phyloP scores from a whole-genome alignment of 37 sponge, comb jelly and placozoan genomes.

The Chondrosia reniformis region DNA sequence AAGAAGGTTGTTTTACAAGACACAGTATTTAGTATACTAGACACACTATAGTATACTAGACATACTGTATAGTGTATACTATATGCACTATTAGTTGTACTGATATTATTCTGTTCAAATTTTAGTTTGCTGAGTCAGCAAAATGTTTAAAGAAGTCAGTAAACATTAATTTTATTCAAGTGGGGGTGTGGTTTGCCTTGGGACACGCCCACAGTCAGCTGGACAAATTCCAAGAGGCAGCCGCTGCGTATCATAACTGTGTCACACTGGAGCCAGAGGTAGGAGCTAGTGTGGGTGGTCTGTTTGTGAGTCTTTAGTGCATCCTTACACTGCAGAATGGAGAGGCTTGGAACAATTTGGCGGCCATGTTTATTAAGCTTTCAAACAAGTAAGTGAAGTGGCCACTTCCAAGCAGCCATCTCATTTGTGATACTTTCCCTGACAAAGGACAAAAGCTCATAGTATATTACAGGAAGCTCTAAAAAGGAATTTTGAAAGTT shows the following conservation, averaged over 20 bases:
- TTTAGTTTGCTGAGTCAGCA: constrained; percentile 55
- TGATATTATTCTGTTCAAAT: background rate
- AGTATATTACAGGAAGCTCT: constrained; percentile 68
- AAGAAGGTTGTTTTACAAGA: constrained; percentile 38
- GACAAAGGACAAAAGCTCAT: constrained; percentile 51
- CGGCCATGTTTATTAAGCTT: constrained; percentile 60
- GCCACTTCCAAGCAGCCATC: background rate
- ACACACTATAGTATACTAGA: background rate
- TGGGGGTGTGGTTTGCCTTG: constrained; percentile 85
- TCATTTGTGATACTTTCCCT: background rate
- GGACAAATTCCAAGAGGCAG: constrained; percentile 51
- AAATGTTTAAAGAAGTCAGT: constrained; percentile 53
- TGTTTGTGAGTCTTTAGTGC: background rate
- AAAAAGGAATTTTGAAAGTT: constrained; percentile 74
- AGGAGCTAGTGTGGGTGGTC: constrained; percentile 4
- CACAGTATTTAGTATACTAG: background rate
- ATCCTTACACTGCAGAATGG: constrained; percentile 41
- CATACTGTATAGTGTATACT: background rate
- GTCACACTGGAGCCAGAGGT: constrained; percentile 79
- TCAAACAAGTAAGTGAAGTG: constrained; percentile 59
- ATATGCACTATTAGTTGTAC: background rate
- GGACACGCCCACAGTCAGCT: constrained; percentile 76
- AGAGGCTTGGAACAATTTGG: constrained; percentile 92
- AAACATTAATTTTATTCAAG: constrained; percentile 61
- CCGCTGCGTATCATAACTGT: constrained; percentile 65